phyloP scores from a whole-genome alignment of 53 echinoderm and acorn worm genomes.

The Antedon mediterranea region DNA sequence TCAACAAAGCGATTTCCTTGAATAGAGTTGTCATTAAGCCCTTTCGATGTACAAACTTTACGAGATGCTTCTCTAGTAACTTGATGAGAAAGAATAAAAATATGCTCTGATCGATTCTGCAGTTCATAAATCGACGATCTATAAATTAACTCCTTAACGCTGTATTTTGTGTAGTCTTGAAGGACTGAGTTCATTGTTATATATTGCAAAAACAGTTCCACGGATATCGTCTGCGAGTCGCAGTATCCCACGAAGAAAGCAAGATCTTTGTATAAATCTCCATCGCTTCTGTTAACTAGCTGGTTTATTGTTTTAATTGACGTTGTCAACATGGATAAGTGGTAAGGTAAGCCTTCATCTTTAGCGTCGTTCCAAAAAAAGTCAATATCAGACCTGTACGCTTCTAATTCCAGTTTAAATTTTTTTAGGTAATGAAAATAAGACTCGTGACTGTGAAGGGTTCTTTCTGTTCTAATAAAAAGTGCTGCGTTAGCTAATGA shows the following conservation, averaged over 20 bases:
- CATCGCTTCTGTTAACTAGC: neutral
- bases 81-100: neutral
- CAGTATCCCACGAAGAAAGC: neutral
- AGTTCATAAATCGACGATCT: neutral
- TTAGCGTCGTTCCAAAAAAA: neutral
- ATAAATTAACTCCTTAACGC: neutral
- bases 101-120: neutral
- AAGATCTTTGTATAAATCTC: neutral
- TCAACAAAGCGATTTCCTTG: neutral
- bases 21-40: neutral
- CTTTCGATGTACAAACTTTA: neutral
- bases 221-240: neutral
- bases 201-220: neutral
- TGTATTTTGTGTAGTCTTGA: neutral
- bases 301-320: neutral
- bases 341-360: neutral
- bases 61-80: neutral
- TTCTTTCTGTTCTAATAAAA: neutral
- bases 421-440: neutral
- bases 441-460: neutral
- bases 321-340: neutral
- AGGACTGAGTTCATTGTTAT: neutral
- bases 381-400: neutral
- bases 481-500: neutral
- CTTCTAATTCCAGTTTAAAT: neutral